Conservation (phyloP, 2,113 vertebrate species). For the Eptesicus fuscus region DNA sequence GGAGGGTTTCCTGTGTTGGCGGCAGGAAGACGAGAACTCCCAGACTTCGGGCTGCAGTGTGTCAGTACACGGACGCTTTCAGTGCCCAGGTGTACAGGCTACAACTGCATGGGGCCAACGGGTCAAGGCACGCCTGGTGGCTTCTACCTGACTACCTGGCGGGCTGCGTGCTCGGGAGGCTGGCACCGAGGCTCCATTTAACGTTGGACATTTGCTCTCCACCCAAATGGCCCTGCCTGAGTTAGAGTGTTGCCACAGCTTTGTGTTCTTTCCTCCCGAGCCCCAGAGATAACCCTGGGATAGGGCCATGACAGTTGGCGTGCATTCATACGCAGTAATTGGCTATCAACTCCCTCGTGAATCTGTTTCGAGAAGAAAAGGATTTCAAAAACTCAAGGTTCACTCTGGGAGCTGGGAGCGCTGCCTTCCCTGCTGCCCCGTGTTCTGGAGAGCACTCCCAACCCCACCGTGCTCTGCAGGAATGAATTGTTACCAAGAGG, state of each 20-base stretch:
- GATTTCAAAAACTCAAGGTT: slow-evolving; percentile 39
- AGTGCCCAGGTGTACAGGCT: neutral
- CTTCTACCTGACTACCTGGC: accelerated
- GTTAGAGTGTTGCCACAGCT: accelerated
- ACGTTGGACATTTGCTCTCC: accelerated
- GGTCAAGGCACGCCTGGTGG: accelerated
- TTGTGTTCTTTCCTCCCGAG: accelerated
- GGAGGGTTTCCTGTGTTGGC: accelerated
- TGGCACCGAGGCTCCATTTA: accelerated
- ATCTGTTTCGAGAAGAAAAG: slow-evolving; percentile 56
- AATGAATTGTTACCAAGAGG: slow-evolving; percentile 50
- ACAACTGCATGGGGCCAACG: accelerated
- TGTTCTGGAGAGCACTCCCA: slow-evolving; percentile 36
- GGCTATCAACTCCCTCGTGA: slow-evolving; percentile 24
- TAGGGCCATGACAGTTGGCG: neutral
- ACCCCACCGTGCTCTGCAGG: slow-evolving; percentile 21
- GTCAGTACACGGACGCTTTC: neutral
- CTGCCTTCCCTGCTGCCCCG: slow-evolving; percentile 38
- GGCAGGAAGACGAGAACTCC: accelerated
- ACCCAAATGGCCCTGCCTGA: accelerated
- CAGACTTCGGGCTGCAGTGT: neutral
- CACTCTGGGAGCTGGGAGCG: slow-evolving; percentile 27
- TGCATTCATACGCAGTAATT: slow-evolving; percentile 43
- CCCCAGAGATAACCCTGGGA: neutral
- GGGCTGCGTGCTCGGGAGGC: no score